These are phyloP conservation scores for Montipora foliosa DNA, from an alignment of 64 coral and sea anemone genomes.

Conservation along the genomic window DNA sequence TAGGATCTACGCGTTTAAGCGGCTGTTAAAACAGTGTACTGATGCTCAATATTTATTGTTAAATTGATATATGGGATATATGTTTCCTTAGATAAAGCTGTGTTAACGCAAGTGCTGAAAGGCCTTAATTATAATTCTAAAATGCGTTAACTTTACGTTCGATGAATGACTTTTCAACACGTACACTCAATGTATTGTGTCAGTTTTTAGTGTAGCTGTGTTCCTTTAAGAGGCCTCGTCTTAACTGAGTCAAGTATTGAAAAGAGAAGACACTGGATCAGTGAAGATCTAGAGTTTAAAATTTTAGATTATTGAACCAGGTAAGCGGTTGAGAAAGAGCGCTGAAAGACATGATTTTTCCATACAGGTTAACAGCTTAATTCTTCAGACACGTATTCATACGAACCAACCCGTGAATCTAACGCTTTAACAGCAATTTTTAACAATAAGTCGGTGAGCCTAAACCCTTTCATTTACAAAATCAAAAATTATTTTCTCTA, in stretches of 20 bases:
- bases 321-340: slow-evolving; percentile 4
- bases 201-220: neutral
- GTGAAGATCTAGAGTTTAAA: neutral
- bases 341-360: neutral
- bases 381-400: slow-evolving; percentile 1
- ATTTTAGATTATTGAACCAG: slow-evolving; percentile 12
- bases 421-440: slow-evolving; percentile 12
- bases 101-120: slow-evolving; percentile 7
- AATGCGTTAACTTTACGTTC: slow-evolving; percentile 5
- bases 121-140: slow-evolving; percentile 19
- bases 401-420: slow-evolving; percentile 4
- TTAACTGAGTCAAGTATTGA: slow-evolving; percentile 4
- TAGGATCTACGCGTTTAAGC: neutral
- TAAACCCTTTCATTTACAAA: neutral
- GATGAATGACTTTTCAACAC: slow-evolving; percentile 13
- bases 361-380: slow-evolving; percentile 9
- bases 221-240: slow-evolving; percentile 9
- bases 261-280: neutral
- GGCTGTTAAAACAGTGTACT: neutral
- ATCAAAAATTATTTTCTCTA: neutral
- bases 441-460: slow-evolving; percentile 6
- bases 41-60: neutral
- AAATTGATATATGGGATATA: neutral
- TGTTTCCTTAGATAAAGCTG: slow-evolving; percentile 10
- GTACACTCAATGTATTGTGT: neutral